phyloP scores from a whole-genome alignment of 2,888 invertebrate genomes.

The Acronicta alni region DNA sequence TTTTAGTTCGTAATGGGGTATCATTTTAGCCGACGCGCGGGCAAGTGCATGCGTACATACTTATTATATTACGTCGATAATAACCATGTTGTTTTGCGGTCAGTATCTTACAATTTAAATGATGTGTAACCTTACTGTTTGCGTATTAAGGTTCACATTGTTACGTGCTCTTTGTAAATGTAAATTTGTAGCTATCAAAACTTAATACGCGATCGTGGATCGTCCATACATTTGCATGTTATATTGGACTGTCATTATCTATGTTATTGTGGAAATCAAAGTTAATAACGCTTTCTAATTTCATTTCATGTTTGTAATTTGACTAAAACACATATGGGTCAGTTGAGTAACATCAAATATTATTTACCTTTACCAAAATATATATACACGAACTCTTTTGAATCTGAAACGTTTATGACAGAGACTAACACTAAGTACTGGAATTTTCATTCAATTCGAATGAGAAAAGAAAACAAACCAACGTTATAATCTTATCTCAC shows the following conservation, averaged over 20 bases:
- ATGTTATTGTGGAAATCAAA: constrained; percentile 63
- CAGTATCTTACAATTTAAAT: too few species aligned
- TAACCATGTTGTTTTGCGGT: constrained; percentile 21
- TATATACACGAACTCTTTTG: constrained; percentile 11
- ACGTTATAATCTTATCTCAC: constrained; percentile 25
- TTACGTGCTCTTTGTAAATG: constrained; percentile 32
- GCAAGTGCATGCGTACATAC: constrained; percentile 74
- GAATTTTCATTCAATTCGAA: constrained; percentile 10
- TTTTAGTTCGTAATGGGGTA: constrained; percentile 75
- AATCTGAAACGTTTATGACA: not conserved
- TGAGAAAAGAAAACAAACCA: constrained; percentile 11
- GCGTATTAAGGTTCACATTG: constrained; percentile 46
- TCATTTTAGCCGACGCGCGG: constrained; percentile 71
- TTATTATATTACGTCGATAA: constrained; percentile 66
- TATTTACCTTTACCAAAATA: constrained; percentile 1
- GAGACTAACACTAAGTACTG: too few species aligned
- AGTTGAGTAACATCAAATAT: not conserved
- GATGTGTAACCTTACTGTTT: constrained; percentile 26
- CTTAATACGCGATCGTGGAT: constrained; percentile 69
- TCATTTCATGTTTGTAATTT: constrained; percentile 56
- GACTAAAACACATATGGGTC: constrained; percentile 27
- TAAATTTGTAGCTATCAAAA: constrained; percentile 60
- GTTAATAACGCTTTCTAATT: constrained; percentile 76
- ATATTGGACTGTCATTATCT: constrained; percentile 71
- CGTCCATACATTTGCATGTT: constrained; percentile 75